phyloP scores from a whole-genome alignment of 2,113 vertebrate species.

The Geothlypis trichas region DNA sequence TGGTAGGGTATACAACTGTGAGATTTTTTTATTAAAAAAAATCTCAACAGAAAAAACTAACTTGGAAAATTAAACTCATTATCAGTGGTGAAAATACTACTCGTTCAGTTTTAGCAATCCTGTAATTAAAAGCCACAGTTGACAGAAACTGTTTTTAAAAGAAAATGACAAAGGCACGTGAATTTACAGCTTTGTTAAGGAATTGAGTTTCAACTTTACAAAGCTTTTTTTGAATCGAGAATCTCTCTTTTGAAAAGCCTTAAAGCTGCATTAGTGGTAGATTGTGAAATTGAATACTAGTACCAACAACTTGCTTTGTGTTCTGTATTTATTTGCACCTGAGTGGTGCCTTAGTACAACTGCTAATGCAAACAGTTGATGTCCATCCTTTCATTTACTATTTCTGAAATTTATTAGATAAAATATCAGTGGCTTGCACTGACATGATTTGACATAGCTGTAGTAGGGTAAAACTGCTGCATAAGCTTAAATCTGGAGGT shows the following conservation, averaged over 20 bases:
- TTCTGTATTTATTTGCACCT: neutral
- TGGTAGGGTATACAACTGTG: neutral
- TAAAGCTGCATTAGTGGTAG: neutral
- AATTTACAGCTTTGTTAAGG: neutral
- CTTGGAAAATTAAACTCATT: neutral
- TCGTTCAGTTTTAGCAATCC: neutral
- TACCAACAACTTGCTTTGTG: neutral
- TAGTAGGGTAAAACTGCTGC: neutral
- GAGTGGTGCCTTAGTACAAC: neutral
- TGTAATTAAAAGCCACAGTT: neutral
- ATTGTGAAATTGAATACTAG: neutral
- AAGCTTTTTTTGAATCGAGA: neutral
- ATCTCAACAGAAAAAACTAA: neutral
- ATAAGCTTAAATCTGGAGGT: neutral
- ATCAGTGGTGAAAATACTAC: neutral
- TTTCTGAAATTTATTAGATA: neutral
- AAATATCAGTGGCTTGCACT: neutral
- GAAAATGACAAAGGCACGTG: neutral
- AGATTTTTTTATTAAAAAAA: neutral
- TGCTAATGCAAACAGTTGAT: neutral
- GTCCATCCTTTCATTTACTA: neutral
- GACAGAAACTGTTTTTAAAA: neutral
- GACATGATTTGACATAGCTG: neutral
- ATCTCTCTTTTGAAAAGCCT: neutral
- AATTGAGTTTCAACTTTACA: neutral